Base-by-base conservation (phyloP, 2,113 vertebrate genomes). In the Lichenostomus cassidix region DNA sequence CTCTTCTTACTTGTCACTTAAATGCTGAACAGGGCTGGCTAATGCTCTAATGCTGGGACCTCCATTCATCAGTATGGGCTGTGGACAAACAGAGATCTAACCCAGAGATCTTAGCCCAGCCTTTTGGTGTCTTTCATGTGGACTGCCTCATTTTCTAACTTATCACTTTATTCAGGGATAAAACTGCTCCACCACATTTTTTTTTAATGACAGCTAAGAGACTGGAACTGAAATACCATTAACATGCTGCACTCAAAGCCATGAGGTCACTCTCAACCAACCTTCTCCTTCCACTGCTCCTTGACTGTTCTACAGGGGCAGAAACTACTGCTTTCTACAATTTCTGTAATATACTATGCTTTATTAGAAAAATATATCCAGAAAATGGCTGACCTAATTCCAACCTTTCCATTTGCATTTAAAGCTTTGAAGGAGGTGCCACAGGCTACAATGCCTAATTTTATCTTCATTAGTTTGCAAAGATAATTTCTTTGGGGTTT, bases 401-500 rank as follows among this genome's bases (percentile, higher is more conserved):
- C 55, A 87, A 44, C 21, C 2, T 31, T 92, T 82, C 28, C 16
- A 37, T 83, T 95, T 88, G 78, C 53, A 94, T 77, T 69, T 89
- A 93, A 95, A 81, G 39, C 58, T 93, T 77, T 87, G 67, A 97
- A 88, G 74, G 16, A 60, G 35, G 28, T 91, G 68, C 82, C 50
- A 70, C 37, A 74, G 79, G 93, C 73, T 94, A 67, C 33, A 69
- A 47, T 67, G n/a, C 41, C 94, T 85, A 75, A 87, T 89, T 89
- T 93, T 81, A 83, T 82, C 70, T 87, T 81, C 22, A 65, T 85
- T 76, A 91, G 79, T 83, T 70, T 96, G 84, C 73, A 94, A 82
- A 88, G 69, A 87, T 82, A 94, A 94, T 89, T 91, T 96, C 76
- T 63, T 82, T 64, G 71, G 28, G 50, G 46, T 87, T 86, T 94